Evolutionary conservation across 2,113 vertebrate species (phyloP).

Genomic region (Irena cyanogastra): DNA sequence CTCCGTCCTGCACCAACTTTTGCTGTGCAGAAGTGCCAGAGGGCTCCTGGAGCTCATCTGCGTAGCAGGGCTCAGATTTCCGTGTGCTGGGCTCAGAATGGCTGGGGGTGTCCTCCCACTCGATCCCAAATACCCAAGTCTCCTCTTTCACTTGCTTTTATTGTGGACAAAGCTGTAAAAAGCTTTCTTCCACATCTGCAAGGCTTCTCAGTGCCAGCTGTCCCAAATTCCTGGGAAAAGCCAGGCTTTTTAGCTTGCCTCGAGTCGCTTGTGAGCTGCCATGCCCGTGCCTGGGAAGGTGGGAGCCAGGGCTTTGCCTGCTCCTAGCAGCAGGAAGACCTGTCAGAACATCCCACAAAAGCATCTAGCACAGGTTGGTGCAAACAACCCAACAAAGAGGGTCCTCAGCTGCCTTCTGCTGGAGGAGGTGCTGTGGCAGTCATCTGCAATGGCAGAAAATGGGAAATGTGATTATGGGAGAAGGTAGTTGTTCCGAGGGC

Average conservation of each 20-base stretch:
- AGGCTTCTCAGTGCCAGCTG: slow-evolving; percentile 31
- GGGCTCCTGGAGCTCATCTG: neutral
- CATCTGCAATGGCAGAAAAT: slow-evolving; percentile 8
- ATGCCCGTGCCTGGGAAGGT: neutral
- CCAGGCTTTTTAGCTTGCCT: neutral
- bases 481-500: slow-evolving; percentile 49
- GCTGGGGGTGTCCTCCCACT: neutral
- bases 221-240: slow-evolving; percentile 47
- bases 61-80: neutral
- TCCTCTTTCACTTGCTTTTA: slow-evolving; percentile 40
- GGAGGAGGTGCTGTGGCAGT: neutral
- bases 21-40: slow-evolving; percentile 5
- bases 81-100: neutral
- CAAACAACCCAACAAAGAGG: neutral
- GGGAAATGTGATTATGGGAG: slow-evolving; percentile 32
- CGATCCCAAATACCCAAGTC: neutral
- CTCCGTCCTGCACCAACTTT: neutral
- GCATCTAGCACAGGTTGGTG: neutral
- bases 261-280: fast-evolving
- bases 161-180: slow-evolving; percentile 14
- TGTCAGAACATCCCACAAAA: neutral
- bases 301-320: neutral
- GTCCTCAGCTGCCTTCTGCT: neutral
- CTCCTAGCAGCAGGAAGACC: neutral
- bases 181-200: slow-evolving; percentile 54